A percentile compares a stretch with the other conserved stretches of the same genome.
phyloP scores from a whole-genome alignment of 2,888 invertebrate species.

The Hermodice carunculata region DNA sequence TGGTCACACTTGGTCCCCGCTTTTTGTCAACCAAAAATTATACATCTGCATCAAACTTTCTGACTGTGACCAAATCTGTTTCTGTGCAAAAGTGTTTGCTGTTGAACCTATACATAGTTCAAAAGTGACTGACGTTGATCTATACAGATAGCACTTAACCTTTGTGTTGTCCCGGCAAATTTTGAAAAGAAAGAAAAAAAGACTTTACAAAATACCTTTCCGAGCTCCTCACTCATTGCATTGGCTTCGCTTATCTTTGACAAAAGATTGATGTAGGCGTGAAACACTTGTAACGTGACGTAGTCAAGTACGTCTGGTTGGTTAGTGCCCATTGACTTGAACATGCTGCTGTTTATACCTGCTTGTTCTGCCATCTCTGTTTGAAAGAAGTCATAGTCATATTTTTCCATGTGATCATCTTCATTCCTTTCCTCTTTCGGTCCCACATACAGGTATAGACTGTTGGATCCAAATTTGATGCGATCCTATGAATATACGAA shows the following conservation, averaged over 20 bases:
- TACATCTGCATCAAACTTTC: no score
- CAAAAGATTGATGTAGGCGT: constrained; percentile 51
- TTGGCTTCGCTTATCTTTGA: constrained; percentile 55
- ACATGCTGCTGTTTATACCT: constrained; percentile 26
- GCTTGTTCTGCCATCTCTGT: constrained; percentile 50
- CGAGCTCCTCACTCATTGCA: constrained; percentile 54
- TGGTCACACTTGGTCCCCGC: no score
- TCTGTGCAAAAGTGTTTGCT: no score
- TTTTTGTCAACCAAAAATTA: no score
- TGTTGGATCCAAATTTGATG: constrained; percentile 52
- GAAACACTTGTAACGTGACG: constrained; percentile 41
- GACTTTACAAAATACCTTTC: constrained; percentile 44
- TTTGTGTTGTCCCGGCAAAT: background rate
- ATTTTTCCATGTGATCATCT: constrained; percentile 25
- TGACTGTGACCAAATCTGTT: no score
- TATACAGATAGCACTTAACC: no score
- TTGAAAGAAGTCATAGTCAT: constrained; percentile 52
- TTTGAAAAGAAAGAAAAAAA: background rate
- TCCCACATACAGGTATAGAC: constrained; percentile 50
- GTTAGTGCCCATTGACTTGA: constrained; percentile 7
- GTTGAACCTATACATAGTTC: no score
- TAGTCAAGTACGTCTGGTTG: constrained; percentile 29
- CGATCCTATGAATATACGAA: constrained; percentile 44
- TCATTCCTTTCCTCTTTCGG: constrained; percentile 40
- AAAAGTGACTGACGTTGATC: no score